Percentiles rank a stretch among this genome's conserved stretches.
Conservation (phyloP, 2,113 vertebrate species). For the Porphyrio hochstetteri region DNA sequence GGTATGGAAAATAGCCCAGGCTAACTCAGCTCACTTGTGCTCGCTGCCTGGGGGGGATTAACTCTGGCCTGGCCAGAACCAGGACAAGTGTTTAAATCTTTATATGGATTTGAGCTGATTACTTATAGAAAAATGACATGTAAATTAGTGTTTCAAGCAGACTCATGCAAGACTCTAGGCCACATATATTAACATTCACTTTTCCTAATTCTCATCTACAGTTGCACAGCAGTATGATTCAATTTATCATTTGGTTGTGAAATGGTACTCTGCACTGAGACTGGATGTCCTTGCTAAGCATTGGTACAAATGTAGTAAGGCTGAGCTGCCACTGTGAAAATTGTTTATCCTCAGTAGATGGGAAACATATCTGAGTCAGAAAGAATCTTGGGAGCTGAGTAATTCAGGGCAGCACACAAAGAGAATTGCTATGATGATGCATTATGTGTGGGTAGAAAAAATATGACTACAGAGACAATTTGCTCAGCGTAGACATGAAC, state of each 20-base stretch:
- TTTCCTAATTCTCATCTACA: not conserved
- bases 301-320: not conserved
- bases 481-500: not conserved
- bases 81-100: not conserved
- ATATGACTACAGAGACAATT: not conserved
- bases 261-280: not conserved
- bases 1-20: too few species aligned
- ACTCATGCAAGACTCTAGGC: not conserved
- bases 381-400: not conserved
- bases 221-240: not conserved
- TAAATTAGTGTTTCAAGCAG: not conserved
- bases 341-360: not conserved
- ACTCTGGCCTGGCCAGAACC: too few species aligned
- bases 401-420: not conserved
- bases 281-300: not conserved
- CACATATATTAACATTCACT: not conserved
- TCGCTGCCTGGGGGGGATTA: too few species aligned
- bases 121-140: not conserved
- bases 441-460: not conserved
- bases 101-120: not conserved
- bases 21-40: too few species aligned
- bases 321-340: not conserved
- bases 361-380: not conserved
- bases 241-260: not conserved
- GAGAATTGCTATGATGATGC: not conserved